These are phyloP conservation scores for Euura saliciscinereae DNA, from an alignment of 1,140 invertebrate species.

Conservation along the genomic window DNA sequence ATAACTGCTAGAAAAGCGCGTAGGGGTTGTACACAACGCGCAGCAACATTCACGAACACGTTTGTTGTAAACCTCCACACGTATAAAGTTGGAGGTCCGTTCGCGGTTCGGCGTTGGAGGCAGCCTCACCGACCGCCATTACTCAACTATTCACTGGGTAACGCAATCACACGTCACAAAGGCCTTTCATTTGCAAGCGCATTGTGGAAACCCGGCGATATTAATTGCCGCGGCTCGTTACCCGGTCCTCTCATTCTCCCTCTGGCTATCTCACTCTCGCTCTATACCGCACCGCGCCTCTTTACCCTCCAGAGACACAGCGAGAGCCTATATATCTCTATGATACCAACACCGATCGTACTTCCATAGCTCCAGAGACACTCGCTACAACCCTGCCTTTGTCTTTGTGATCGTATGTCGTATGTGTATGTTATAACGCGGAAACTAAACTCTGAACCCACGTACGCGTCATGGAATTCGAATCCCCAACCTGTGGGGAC, in stretches of 20 bases:
- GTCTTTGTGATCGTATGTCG: background rate
- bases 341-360: background rate
- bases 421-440: background rate
- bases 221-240: conserved; percentile 62
- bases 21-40: background rate
- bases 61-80: background rate
- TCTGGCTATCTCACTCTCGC: conserved; percentile 28
- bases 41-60: background rate
- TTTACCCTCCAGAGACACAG: conserved; percentile 9
- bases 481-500: background rate
- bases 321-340: background rate
- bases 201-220: conserved; percentile 61
- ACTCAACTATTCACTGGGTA: conserved; percentile 61
- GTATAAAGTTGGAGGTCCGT: conserved; percentile 32
- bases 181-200: conserved; percentile 63
- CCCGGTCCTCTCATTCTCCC: conserved; percentile 37
- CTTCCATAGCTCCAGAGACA: background rate
- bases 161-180: conserved; percentile 63
- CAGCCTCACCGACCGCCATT: conserved; percentile 53
- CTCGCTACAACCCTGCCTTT: no score
- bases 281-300: conserved; percentile 6
- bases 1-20: background rate
- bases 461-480: background rate
- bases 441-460: background rate
- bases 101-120: conserved; percentile 46